These are phyloP conservation scores for Camponotus pennsylvanicus DNA, from an alignment of 1,140 invertebrate species.

Conservation along the genomic window DNA sequence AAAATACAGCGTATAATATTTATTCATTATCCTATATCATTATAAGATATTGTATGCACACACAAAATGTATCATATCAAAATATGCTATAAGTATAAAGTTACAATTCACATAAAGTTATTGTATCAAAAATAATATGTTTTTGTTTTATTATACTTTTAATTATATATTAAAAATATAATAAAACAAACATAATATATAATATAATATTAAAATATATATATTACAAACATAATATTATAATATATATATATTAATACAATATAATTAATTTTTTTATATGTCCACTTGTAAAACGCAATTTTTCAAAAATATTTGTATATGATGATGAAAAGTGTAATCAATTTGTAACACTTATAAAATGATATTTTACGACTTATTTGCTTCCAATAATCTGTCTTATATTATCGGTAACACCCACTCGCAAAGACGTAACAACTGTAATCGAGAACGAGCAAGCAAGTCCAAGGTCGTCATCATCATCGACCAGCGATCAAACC, in stretches of 20 bases:
- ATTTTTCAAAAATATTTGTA: neutral
- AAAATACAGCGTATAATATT: neutral
- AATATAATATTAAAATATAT: neutral
- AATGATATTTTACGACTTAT: conserved; percentile 21
- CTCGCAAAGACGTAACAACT: conserved; percentile 51
- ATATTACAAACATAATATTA: neutral
- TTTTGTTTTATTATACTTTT: too few species aligned
- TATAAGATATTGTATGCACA: neutral
- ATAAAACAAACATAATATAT: too few species aligned
- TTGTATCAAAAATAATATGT: too few species aligned
- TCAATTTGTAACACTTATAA: neutral
- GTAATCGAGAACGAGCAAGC: conserved; percentile 74
- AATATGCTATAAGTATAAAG: too few species aligned
- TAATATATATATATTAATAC: neutral
- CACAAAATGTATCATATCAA: neutral
- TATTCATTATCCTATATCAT: neutral
- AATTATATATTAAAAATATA: too few species aligned
- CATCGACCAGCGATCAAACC: conserved; percentile 75
- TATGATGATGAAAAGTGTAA: neutral
- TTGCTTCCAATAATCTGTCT: conserved; percentile 54
- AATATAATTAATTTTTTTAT: neutral
- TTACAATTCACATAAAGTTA: too few species aligned
- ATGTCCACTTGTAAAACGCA: neutral
- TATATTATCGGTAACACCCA: conserved; percentile 35
- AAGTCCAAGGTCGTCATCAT: conserved; percentile 80